Evolutionary conservation across 2,113 vertebrate species (phyloP).

Genomic region (Nycticorax nycticorax): DNA sequence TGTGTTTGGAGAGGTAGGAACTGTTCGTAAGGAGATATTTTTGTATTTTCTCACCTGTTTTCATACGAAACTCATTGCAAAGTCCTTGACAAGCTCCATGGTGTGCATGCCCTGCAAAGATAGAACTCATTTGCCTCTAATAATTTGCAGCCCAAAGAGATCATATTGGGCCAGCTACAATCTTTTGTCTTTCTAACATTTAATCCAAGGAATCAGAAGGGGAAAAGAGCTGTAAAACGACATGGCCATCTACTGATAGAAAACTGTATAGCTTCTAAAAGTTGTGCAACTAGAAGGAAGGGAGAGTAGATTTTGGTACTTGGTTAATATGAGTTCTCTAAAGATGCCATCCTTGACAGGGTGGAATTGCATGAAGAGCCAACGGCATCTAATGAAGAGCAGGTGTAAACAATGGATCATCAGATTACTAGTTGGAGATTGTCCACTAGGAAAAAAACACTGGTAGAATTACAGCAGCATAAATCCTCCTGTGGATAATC

Average conservation of each 20-base stretch:
- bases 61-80: neutral
- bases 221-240: neutral
- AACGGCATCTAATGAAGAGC: neutral
- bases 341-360: neutral
- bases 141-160: neutral
- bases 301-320: neutral
- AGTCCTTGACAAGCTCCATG: neutral
- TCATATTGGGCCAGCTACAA: neutral
- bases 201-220: neutral
- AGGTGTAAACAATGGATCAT: neutral
- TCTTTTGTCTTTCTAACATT: neutral
- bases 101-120: neutral
- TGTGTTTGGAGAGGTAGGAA: neutral
- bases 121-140: neutral
- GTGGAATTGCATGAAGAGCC: neutral
- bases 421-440: neutral
- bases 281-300: neutral
- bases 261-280: neutral
- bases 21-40: neutral
- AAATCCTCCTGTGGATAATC: neutral
- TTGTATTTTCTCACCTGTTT: neutral
- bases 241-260: conserved; percentile 46
- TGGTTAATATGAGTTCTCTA: neutral
- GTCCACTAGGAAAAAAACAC: neutral
- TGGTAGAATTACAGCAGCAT: neutral